Percentiles rank a stretch among this genome's conserved stretches.
These are phyloP conservation scores for Tetrapedia diversipes DNA, from an alignment of 2,888 invertebrate species.

Conservation along the genomic window DNA sequence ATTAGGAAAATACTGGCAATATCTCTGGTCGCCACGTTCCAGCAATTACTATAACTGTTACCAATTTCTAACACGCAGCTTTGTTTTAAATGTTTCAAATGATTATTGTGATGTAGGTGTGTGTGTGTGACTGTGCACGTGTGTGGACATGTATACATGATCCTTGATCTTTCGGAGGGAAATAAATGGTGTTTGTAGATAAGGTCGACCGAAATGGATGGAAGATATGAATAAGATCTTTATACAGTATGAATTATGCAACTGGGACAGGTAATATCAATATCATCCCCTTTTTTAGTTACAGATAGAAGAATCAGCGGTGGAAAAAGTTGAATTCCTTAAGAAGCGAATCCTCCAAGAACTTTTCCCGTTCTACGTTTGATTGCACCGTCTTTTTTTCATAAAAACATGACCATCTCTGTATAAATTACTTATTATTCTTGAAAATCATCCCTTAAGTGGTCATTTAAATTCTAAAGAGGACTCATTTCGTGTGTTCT, in stretches of 20 bases:
- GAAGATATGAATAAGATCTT: conserved; percentile 14
- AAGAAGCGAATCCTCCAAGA: neutral
- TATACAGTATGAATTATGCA: conserved; percentile 18
- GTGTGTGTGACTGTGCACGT: neutral
- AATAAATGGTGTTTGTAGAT: conserved; percentile 5
- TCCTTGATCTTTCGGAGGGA: neutral
- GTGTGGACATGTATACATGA: neutral
- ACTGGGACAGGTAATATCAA: conserved; percentile 12
- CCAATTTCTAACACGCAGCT: too few relatives aligned
- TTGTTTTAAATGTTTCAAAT: neutral
- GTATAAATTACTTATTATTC: too few relatives aligned
- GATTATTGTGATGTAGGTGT: too few relatives aligned
- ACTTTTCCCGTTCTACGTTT: neutral
- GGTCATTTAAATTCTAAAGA: too few relatives aligned
- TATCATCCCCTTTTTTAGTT: conserved; percentile 3
- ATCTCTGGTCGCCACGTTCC: too few relatives aligned
- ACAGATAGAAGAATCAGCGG: neutral
- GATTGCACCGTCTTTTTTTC: neutral
- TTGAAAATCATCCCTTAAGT: too few relatives aligned
- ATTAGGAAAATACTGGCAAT: too few relatives aligned
- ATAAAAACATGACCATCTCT: neutral
- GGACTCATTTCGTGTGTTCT: too few relatives aligned
- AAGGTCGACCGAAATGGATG: neutral
- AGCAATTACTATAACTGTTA: too few relatives aligned
- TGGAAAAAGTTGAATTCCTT: conserved; percentile 4